A percentile compares a stretch with the other conserved stretches of the same genome.
Conservation (phyloP, 2,797 vertebrate genomes). For the Eidolon dupreanum region DNA sequence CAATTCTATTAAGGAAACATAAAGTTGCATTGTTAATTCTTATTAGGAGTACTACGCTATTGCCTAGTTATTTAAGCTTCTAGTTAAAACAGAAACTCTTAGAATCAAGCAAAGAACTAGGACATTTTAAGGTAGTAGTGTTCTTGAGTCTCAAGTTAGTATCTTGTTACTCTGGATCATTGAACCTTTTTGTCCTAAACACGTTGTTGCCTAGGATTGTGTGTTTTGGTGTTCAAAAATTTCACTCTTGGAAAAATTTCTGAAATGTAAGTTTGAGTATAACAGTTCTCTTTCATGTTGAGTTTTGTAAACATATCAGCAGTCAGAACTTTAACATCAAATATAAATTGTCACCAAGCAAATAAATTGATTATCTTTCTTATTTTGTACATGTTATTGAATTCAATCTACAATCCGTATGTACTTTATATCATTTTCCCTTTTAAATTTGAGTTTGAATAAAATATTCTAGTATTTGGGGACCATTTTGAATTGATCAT, state of each 20-base stretch:
- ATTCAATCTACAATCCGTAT: not conserved
- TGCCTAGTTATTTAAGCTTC: not conserved
- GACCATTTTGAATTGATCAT: not conserved
- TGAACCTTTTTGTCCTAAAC: not conserved
- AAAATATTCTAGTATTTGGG: not conserved
- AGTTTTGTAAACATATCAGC: not conserved
- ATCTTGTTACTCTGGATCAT: not conserved
- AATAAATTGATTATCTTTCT: not conserved
- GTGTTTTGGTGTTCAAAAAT: not conserved
- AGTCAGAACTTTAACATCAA: not conserved
- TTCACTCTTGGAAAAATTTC: not conserved
- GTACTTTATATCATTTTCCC: not conserved
- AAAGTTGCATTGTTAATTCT: not conserved
- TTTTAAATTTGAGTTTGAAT: not conserved
- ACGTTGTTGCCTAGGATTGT: not conserved
- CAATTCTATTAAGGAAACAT: not conserved
- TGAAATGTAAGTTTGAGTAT: not conserved
- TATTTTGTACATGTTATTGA: not conserved
- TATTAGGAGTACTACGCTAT: not conserved
- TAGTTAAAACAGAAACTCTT: not conserved
- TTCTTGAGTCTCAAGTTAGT: conserved; percentile 5
- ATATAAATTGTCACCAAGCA: not conserved
- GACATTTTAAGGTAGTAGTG: not conserved
- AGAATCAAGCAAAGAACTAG: not conserved
- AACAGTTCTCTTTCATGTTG: not conserved